Percentiles rank a stretch among this genome's conserved stretches.
phyloP scores from a whole-genome alignment of 2,797 vertebrate genomes.

The Spea hammondii region DNA sequence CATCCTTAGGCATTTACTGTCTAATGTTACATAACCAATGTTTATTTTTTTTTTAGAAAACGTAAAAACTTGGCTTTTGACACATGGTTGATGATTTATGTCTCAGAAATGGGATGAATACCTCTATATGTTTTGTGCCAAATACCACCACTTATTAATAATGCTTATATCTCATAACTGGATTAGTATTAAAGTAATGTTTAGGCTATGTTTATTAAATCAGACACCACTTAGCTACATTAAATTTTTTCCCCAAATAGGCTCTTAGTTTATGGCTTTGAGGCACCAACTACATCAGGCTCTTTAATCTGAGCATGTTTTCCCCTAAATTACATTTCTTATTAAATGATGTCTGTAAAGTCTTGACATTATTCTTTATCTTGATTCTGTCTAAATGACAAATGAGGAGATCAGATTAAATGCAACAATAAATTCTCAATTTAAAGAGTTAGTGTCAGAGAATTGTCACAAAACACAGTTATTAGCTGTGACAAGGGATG shows the following conservation, averaged over 20 bases:
- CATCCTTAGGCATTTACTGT: no score
- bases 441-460: not conserved
- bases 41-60: not conserved
- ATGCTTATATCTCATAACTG: conserved; percentile 8
- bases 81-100: not conserved
- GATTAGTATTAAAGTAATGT: not conserved
- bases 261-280: not conserved
- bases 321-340: not conserved
- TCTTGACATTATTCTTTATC: not conserved
- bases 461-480: no score
- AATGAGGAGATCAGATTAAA: not conserved
- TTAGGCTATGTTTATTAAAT: not conserved
- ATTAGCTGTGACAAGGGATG: no score
- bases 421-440: not conserved
- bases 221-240: conserved; percentile 11
- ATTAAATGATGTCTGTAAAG: not conserved
- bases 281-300: not conserved
- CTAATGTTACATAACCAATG: not conserved
- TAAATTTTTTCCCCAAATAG: not conserved
- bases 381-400: not conserved
- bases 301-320: not conserved
- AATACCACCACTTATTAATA: not conserved
- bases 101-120: not conserved
- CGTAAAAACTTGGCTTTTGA: not conserved
- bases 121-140: not conserved